phyloP scores from a whole-genome alignment of 2,797 vertebrate species.

The Trachurus trachurus region DNA sequence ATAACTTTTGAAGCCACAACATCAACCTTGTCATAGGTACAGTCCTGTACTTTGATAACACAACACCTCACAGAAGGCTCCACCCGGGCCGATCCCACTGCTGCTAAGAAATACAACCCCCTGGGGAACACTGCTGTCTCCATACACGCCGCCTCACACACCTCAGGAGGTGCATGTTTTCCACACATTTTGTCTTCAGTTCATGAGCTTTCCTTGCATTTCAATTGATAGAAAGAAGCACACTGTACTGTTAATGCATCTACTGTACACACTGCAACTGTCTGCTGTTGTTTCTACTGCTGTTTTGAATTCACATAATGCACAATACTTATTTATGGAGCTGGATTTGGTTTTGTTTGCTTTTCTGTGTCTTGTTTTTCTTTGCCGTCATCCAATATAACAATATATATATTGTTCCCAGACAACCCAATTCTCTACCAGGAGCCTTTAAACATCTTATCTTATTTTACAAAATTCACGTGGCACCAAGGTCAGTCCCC shows the following conservation, averaged over 20 bases:
- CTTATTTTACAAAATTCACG: constrained; percentile 38
- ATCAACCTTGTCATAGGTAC: no score
- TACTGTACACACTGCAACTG: not conserved
- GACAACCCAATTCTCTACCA: not conserved
- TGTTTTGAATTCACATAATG: not conserved
- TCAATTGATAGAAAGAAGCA: not conserved
- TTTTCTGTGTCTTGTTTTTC: not conserved
- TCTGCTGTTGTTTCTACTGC: not conserved
- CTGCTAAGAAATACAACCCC: no score
- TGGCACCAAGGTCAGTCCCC: constrained; percentile 37
- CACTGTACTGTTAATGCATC: not conserved
- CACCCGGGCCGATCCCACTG: no score
- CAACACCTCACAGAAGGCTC: no score
- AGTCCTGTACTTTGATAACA: no score
- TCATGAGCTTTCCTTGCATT: not conserved
- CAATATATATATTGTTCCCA: not conserved
- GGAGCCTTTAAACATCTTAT: constrained; percentile 39
- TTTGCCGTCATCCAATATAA: not conserved
- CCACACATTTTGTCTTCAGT: not conserved
- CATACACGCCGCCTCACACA: not conserved
- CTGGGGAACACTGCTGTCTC: not conserved
- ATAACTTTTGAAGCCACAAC: no score
- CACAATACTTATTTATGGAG: not conserved
- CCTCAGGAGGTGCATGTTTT: not conserved
- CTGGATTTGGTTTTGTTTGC: not conserved